Evolutionary conservation across 2,888 invertebrate genomes (phyloP).

Genomic region (Drosophila koepferae): DNA sequence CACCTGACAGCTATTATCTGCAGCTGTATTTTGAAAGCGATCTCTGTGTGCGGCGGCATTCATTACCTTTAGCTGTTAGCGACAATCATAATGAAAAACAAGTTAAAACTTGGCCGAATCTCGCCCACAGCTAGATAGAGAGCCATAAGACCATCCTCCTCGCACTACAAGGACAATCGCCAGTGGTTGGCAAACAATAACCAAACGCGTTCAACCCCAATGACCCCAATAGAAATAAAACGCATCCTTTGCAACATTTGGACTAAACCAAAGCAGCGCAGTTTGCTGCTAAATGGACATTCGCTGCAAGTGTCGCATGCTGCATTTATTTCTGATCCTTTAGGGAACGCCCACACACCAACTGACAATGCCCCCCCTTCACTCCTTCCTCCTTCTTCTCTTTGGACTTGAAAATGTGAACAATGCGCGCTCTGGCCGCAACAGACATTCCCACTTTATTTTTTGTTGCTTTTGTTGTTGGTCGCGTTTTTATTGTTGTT

Average conservation of each 20-base stretch:
- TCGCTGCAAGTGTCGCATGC: constrained; percentile 72
- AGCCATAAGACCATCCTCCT: neutral
- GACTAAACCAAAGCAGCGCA: constrained; percentile 41
- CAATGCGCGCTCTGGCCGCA: constrained; percentile 17
- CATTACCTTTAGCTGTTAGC: constrained; percentile 49
- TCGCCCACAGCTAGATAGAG: neutral
- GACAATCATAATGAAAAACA: constrained; percentile 50
- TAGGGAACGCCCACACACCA: constrained; percentile 1
- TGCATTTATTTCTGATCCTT: constrained; percentile 61
- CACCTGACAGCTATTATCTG: constrained; percentile 30
- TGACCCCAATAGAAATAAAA: constrained; percentile 78
- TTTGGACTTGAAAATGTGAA: constrained; percentile 21
- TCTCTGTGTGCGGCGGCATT: constrained; percentile 44
- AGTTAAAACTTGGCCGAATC: constrained; percentile 13
- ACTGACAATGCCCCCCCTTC: neutral
- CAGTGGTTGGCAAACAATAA: constrained; percentile 60
- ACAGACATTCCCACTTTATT: neutral
- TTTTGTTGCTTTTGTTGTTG: constrained; percentile 28
- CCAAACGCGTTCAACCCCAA: constrained; percentile 64
- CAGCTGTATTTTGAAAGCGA: constrained; percentile 36
- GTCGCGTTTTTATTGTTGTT: constrained; percentile 65
- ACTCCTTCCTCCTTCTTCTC: neutral
- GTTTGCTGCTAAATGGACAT: constrained; percentile 61
- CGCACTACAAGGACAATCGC: constrained; percentile 26
- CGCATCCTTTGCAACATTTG: constrained; percentile 62